Percentiles rank a stretch among this genome's conserved stretches.
Conservation (phyloP, 2,113 vertebrate genomes). For the Porphyrio hochstetteri region DNA sequence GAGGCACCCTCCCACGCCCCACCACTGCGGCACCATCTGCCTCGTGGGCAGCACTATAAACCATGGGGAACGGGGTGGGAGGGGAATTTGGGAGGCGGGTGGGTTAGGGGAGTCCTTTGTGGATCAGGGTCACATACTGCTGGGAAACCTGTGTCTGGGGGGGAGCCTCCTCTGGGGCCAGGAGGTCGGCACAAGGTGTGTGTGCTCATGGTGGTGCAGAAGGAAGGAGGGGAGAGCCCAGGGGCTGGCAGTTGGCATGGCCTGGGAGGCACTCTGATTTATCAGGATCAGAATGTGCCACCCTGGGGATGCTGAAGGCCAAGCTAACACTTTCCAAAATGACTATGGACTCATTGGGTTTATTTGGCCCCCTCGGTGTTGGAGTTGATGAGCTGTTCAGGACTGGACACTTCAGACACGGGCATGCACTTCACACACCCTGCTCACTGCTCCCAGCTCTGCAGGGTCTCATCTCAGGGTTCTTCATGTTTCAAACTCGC, state of each 20-base stretch:
- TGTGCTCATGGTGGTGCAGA: background rate
- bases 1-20: background rate
- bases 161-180: background rate
- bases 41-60: background rate
- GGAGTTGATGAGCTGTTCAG: constrained; percentile 3
- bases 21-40: background rate
- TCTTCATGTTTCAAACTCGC: background rate
- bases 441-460: background rate
- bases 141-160: background rate
- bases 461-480: constrained; percentile 53
- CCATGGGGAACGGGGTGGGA: background rate
- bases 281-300: rapidly evolving
- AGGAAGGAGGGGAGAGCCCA: background rate
- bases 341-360: background rate
- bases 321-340: background rate
- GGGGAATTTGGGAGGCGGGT: constrained; percentile 6
- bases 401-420: rapidly evolving
- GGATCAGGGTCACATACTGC: background rate
- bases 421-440: background rate
- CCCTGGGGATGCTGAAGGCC: background rate
- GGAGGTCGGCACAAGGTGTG: background rate
- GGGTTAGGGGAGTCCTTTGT: constrained; percentile 23
- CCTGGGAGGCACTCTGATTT: rapidly evolving
- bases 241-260: background rate
- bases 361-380: background rate